Conservation (phyloP, 2,888 invertebrate genomes). For the Lasioglossum lativentre region DNA sequence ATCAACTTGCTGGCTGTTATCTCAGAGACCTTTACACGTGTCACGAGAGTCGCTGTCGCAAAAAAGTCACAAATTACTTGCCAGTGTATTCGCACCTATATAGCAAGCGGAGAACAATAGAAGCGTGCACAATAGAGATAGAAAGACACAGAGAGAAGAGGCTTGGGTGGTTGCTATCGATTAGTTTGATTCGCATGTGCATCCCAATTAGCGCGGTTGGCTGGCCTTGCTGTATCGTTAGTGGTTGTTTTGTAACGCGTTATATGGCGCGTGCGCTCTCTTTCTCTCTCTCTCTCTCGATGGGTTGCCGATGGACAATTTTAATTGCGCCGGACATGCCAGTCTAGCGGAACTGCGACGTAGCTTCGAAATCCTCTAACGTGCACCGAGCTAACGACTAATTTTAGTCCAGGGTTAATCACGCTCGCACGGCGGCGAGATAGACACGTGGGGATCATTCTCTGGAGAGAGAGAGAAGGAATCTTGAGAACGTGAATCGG, state of each 20-base stretch:
- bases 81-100: background rate
- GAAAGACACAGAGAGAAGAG: background rate
- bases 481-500: background rate
- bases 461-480: background rate
- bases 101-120: background rate
- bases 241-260: conserved; percentile 39
- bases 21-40: background rate
- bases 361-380: background rate
- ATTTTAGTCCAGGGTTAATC: conserved; percentile 4
- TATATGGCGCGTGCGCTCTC: conserved; percentile 15
- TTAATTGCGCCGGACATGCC: conserved; percentile 40
- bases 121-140: background rate
- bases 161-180: conserved; percentile 45
- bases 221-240: conserved; percentile 59
- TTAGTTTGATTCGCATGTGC: conserved; percentile 65
- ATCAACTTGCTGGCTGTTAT: background rate
- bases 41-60: too few relatives aligned
- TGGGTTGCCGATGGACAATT: conserved; percentile 33
- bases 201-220: conserved; percentile 58
- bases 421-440: background rate
- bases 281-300: background rate
- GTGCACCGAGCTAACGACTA: background rate
- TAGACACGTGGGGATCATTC: background rate
- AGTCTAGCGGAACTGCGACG: conserved; percentile 14
- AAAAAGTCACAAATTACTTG: background rate